Evolutionary conservation across 1,140 invertebrate genomes (phyloP).

Genomic region (Drosophila lacteicornis): DNA sequence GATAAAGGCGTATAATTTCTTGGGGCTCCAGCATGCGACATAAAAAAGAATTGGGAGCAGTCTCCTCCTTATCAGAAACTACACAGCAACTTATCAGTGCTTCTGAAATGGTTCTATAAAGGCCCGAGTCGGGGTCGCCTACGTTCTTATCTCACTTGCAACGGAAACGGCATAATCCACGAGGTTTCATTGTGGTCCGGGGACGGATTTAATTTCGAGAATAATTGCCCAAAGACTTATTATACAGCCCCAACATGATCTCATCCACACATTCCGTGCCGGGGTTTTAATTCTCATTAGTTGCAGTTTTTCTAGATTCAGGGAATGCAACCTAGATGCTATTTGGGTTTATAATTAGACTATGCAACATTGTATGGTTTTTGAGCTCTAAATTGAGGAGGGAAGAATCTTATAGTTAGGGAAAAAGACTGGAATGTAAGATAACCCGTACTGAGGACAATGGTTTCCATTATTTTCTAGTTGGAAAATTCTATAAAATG

Average conservation of each 20-base stretch:
- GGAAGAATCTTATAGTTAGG: no score
- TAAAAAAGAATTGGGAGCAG: slow-evolving; percentile 41
- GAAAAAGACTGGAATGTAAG: not conserved
- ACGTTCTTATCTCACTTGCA: slow-evolving; percentile 66
- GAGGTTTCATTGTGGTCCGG: not conserved
- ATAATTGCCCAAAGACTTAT: slow-evolving; percentile 22
- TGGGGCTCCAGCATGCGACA: slow-evolving; percentile 56
- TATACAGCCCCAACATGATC: slow-evolving; percentile 44
- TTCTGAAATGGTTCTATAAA: slow-evolving; percentile 39
- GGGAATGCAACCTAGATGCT: slow-evolving; percentile 19
- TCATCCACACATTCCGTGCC: slow-evolving; percentile 27
- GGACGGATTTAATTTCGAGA: slow-evolving; percentile 16
- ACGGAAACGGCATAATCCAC: slow-evolving; percentile 52
- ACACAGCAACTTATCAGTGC: slow-evolving; percentile 21
- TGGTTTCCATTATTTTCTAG: no score
- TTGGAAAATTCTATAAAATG: not conserved
- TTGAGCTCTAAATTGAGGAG: not conserved
- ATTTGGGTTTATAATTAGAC: slow-evolving; percentile 22
- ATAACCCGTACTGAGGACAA: not conserved
- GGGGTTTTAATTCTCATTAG: slow-evolving; percentile 15
- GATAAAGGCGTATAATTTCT: slow-evolving; percentile 52
- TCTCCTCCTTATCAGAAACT: slow-evolving; percentile 43
- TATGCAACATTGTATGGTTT: not conserved
- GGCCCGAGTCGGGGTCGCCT: slow-evolving; percentile 44
- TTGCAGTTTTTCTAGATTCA: slow-evolving; percentile 33